Percentiles rank a stretch among this genome's conserved stretches.
Evolutionary conservation across 2,888 invertebrate genomes (phyloP).

Genomic region (Caenorhabditis sulstoni): DNA sequence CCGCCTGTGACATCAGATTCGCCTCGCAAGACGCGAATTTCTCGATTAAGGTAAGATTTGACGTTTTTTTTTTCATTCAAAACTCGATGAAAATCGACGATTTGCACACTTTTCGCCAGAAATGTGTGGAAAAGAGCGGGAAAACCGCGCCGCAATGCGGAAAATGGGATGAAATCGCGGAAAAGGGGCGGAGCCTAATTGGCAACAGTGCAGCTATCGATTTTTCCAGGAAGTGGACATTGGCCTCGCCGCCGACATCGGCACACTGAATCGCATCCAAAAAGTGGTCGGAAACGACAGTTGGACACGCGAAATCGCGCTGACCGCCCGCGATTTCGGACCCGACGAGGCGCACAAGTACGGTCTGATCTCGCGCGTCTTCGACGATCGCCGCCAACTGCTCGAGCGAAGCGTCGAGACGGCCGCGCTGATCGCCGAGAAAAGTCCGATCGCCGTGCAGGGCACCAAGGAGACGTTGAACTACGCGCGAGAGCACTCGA

Average conservation of each 20-base stretch:
- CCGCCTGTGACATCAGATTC: slow-evolving; percentile 93
- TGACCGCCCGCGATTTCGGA: slow-evolving; percentile 89
- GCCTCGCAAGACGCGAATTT: slow-evolving; percentile 93
- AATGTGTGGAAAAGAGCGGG: too few species aligned
- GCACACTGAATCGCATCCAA: slow-evolving; percentile 92
- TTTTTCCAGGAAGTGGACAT: slow-evolving; percentile 84
- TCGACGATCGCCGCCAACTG: slow-evolving; percentile 36
- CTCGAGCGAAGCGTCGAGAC: slow-evolving; percentile 82
- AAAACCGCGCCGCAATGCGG: too few species aligned
- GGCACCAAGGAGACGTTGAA: slow-evolving; percentile 88
- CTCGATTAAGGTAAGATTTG: slow-evolving; percentile 86
- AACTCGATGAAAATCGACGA: not conserved
- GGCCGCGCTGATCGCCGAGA: slow-evolving; percentile 89
- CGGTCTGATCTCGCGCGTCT: slow-evolving; percentile 62
- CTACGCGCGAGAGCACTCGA: slow-evolving; percentile 91
- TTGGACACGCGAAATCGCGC: slow-evolving; percentile 90
- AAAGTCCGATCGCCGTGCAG: slow-evolving; percentile 96
- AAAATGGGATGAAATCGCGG: too few species aligned
- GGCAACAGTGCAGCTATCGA: too few species aligned
- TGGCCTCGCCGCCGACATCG: slow-evolving; percentile 96
- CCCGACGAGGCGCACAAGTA: slow-evolving; percentile 82
- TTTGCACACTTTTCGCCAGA: too few species aligned
- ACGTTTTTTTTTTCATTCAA: too few species aligned
- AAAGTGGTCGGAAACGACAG: slow-evolving; percentile 92
- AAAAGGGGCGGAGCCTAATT: too few species aligned